phyloP scores from a whole-genome alignment of 2,888 invertebrate genomes.

The Andrena flavipes region DNA sequence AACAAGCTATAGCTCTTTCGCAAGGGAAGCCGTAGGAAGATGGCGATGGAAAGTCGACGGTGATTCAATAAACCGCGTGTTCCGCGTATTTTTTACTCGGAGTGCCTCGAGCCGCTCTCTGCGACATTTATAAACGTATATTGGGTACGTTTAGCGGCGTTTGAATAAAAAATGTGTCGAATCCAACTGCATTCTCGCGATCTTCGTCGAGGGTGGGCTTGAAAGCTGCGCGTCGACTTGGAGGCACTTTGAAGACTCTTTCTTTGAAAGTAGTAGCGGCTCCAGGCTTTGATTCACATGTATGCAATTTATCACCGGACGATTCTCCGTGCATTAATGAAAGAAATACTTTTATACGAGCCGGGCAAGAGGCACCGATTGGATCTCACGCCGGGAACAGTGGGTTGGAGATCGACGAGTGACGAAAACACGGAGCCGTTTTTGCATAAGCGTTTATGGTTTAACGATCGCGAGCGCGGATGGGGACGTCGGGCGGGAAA shows the following conservation, averaged over 20 bases:
- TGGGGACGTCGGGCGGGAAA: constrained; percentile 19
- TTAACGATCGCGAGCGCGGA: constrained; percentile 5
- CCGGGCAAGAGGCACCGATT: background rate
- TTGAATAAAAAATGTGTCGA: too few relatives aligned
- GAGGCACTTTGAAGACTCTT: too few relatives aligned
- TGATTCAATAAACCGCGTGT: background rate
- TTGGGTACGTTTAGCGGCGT: too few relatives aligned
- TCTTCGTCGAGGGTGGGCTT: too few relatives aligned
- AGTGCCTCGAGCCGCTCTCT: too few relatives aligned
- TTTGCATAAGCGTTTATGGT: constrained; percentile 42
- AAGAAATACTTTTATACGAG: background rate
- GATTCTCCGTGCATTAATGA: constrained; percentile 17
- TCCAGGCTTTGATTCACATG: too few relatives aligned
- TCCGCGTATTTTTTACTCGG: too few relatives aligned
- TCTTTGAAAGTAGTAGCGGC: too few relatives aligned
- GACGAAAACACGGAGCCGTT: constrained; percentile 19
- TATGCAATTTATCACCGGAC: constrained; percentile 31
- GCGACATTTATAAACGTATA: too few relatives aligned
- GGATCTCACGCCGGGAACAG: background rate
- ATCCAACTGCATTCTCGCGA: too few relatives aligned
- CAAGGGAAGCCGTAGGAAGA: background rate
- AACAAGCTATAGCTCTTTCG: constrained; percentile 26
- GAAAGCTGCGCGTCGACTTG: too few relatives aligned
- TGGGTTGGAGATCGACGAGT: background rate
- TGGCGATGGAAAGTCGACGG: background rate